Evolutionary conservation across 2,797 vertebrate species (phyloP), one percentile per base, ranked within the genome.

Genomic region (Sternarchorhynchus goeldii): DNA sequence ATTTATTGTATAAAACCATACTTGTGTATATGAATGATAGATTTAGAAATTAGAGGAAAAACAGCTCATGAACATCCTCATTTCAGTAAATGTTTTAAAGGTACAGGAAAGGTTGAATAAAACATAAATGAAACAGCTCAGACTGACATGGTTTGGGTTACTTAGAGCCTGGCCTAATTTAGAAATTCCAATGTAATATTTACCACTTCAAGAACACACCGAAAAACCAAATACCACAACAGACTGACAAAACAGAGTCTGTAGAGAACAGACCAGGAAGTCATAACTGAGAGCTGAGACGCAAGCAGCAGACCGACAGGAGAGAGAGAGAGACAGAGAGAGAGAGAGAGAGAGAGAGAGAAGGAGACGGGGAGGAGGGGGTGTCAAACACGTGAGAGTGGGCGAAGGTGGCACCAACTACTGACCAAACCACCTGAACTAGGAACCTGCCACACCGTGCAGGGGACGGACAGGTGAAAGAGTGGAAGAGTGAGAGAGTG

Each of bases 251-350:
- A 83, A 88, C 86, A 82, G 89, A 89, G 93, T 92, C 92, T 88
- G 91, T 87, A 85, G 90, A 90, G 88, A 91, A 0, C 85, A 75
- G 59, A 93, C 90, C 89, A 85, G 83, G 85, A 88, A 85, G 77
- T 81, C 85, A 84, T 83, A 89, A 84, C 90, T 34, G 8, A 86
- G 86, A 83, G 67, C 72, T 91, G 84, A 84, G 88, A 94, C 82
- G 90, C 93, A 94, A 94, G 93, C 93, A 92, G 92, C 92, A 90
- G 87, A 92, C 85, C 91, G 89, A 94, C 94, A 83, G 18, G 66
- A 69, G 81, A 80, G 59, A 36, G 80, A 70, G 67, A 50, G 7
- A 45, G 39, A 41, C 3, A 41, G 39, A 3, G 45, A 14, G 81
- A 80, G 59, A 36, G 80, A 70, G 67, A 50, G 7, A 45, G 39